Evolutionary conservation across 2,888 invertebrate genomes (phyloP).

Genomic region (Abrostola tripartita): DNA sequence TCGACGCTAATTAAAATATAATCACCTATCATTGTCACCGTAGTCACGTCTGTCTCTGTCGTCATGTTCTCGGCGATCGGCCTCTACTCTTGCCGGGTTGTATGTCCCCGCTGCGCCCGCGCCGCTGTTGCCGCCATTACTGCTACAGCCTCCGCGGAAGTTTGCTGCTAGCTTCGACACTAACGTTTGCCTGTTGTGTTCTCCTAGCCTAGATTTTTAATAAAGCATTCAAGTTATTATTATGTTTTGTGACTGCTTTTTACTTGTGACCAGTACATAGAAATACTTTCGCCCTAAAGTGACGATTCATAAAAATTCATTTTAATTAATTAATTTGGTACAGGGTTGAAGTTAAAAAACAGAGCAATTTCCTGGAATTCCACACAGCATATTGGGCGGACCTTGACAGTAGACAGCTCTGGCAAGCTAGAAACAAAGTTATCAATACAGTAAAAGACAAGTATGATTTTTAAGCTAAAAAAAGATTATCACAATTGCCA

Average conservation of each 20-base stretch:
- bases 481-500: too few species aligned
- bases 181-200: conserved; percentile 76
- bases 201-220: conserved; percentile 74
- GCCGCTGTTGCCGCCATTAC: conserved; percentile 51
- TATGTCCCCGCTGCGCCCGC: conserved; percentile 56
- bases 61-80: conserved; percentile 81
- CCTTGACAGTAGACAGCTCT: not conserved
- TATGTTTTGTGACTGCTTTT: too few species aligned
- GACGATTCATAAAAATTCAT: too few species aligned
- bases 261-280: too few species aligned
- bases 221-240: too few species aligned
- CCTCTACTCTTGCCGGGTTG: conserved; percentile 72
- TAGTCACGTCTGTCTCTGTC: conserved; percentile 81
- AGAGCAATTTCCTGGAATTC: not conserved
- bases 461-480: too few species aligned
- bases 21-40: conserved; percentile 74
- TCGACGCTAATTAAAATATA: not conserved
- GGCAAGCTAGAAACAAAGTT: conserved; percentile 1
- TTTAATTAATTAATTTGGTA: too few species aligned
- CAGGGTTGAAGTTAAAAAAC: too few species aligned
- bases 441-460: not conserved
- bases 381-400: not conserved
- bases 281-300: too few species aligned
- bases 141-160: conserved; percentile 56
- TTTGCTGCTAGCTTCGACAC: conserved; percentile 62